Percentiles rank a stretch among this genome's conserved stretches.
phyloP scores from a whole-genome alignment of 2,888 invertebrate species.

The Nomada ruficornis region DNA sequence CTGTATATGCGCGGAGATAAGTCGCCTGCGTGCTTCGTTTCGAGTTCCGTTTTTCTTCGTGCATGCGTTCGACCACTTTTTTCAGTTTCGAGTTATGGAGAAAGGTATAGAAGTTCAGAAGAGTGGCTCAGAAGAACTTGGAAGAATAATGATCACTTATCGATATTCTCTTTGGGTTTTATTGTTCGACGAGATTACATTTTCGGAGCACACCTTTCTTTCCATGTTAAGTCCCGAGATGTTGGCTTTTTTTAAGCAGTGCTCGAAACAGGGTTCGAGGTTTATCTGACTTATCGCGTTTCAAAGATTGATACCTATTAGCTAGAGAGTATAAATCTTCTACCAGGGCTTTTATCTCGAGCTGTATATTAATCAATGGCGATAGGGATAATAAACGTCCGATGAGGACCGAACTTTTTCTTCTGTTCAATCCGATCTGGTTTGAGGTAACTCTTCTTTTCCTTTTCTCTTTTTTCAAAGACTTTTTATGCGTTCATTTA shows the following conservation, averaged over 20 bases:
- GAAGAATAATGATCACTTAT: background rate
- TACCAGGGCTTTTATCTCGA: slow-evolving; percentile 35
- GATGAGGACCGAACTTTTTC: slow-evolving; percentile 19
- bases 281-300: slow-evolving; percentile 42
- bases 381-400: slow-evolving; percentile 44
- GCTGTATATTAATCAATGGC: slow-evolving; percentile 42
- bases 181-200: background rate
- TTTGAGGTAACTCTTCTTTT: slow-evolving; percentile 8
- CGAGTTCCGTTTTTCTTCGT: slow-evolving; percentile 32
- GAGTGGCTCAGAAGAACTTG: background rate
- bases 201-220: background rate
- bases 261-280: background rate
- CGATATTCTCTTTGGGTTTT: background rate
- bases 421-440: background rate
- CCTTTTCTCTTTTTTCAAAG: background rate
- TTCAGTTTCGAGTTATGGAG: slow-evolving; percentile 8
- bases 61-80: slow-evolving; percentile 21
- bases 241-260: background rate
- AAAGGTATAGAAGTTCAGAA: background rate
- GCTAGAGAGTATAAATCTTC: background rate
- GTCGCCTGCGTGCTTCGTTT: slow-evolving; percentile 44
- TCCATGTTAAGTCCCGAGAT: too few species aligned
- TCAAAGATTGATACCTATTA: slow-evolving; percentile 39
- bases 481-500: slow-evolving; percentile 24
- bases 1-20: slow-evolving; percentile 59